Base-by-base conservation (phyloP, 2,888 invertebrate species). In the Argyresthia albistria region DNA sequence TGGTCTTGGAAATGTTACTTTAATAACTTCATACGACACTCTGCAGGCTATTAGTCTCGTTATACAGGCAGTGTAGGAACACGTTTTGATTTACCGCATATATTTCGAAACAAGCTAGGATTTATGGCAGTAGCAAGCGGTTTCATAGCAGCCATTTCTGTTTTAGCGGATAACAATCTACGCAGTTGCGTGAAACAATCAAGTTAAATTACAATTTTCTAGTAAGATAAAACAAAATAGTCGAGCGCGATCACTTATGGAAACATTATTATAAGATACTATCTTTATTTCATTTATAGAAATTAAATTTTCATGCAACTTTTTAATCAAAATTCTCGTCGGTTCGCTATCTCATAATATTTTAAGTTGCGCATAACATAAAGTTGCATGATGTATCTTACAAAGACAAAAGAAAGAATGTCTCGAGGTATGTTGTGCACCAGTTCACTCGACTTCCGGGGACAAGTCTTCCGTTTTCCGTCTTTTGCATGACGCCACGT, bases 21-120 rank as follows among this genome's bases (percentile, higher is more conserved):
- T 84, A 81, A 84, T 83, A 67, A 77, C 82, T 84, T 82, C 72
- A 78, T 73, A 76, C 78, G 76, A 69, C 73, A 69, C 64, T 64
- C 70, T 71, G 74, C 75, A 73, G 74, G 76, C 69, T 70, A 75
- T 75, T 70, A 70, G 73, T 69, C 66, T 73, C 49, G 73, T 78
- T 74, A 72, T 65, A 66, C 68, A 67, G 64, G 65, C 67, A 67
- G 65, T 69, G 65, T 70, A 68, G 64, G 64, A 67, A 36, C 66
- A 66, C 60, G 58, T 59, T 69, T 67, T 81, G 77, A 82, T 82
- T 80, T 80, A 82, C 64, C 56, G 58, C 56, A 59, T 37, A 65
- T 73, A 74, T 63, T 67, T 67, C 58, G 43, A 42, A 43, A 50
- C 50, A 42, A 35, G 46, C 35, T 48, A 4, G 12, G 14, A 48